Percentiles rank a stretch among this genome's conserved stretches.
These are phyloP conservation scores for Apodemus speciosus DNA, from an alignment of 2,113 vertebrate genomes.

Conservation along the genomic window DNA sequence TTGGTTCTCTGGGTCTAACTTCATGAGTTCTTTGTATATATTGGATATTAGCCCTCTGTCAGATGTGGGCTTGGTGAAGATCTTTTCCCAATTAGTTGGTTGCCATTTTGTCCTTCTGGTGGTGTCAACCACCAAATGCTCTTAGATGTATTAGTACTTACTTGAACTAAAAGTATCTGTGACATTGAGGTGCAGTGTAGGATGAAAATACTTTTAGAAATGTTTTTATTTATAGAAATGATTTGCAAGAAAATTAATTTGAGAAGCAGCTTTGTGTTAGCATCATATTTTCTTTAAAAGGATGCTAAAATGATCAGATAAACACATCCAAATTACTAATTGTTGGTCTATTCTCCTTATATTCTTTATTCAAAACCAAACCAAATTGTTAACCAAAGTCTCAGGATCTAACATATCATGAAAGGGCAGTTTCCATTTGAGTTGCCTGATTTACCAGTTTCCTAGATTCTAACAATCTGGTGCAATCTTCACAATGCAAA, in stretches of 20 bases:
- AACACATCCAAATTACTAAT: background rate
- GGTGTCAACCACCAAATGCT: background rate
- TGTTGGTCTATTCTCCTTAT: background rate
- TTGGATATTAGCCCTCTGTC: too few species aligned
- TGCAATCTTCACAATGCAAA: constrained; percentile 34
- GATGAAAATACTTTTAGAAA: background rate
- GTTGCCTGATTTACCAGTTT: background rate
- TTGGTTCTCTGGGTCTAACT: too few species aligned
- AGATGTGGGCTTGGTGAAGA: too few species aligned
- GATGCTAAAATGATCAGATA: background rate
- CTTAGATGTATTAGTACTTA: background rate
- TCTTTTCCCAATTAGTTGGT: too few species aligned
- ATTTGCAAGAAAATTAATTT: background rate
- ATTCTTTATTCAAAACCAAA: background rate
- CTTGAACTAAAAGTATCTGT: background rate
- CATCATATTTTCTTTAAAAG: background rate
- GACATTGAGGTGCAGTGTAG: background rate
- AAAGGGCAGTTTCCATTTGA: background rate
- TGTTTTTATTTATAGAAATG: background rate
- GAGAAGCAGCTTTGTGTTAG: background rate
- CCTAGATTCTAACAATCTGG: background rate
- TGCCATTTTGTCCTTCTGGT: too few species aligned
- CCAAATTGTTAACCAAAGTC: background rate
- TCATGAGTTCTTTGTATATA: too few species aligned
- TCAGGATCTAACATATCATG: background rate